Base-by-base conservation (phyloP, 2,797 vertebrate species). In the Gila robusta region DNA sequence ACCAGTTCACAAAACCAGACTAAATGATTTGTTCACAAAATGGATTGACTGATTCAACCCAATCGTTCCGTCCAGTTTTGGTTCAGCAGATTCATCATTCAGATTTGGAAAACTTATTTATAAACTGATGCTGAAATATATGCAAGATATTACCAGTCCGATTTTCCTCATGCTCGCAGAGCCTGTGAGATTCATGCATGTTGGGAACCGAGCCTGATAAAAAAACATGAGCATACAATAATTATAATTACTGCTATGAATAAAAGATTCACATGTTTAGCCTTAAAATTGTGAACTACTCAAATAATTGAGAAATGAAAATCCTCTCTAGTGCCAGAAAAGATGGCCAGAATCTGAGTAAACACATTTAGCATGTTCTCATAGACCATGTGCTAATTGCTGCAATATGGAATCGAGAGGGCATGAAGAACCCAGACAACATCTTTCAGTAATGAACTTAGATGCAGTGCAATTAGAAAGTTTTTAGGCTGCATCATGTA, bases 141-240 rank as follows among this genome's bases (percentile, higher is more conserved):
- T 91, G 78, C 76, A 86, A 85, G 90, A 87, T 87, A 90, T 94
- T 90, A 90, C 90, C 47, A 91, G 91, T 89, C 82, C 49, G 82
- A 87, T 94, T 91, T 87, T 88, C 87, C 87, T 62, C 82, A 86
- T 80, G 71, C 84, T 86, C 77, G 80, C 39, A 76, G 0, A 87
- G 90, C 67, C 66, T 89, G 87, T 89, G 83, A 91, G 91, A 89
- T 69, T 84, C 88, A 83, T 5, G 41, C 87, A 87, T 91, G 87
- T 89, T 82, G 78, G 89, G 83, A 83, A 84, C 90, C 86, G 3
- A 12, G n/a, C n/a, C 59, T 64, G 54, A 78, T 91, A 89, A 86
- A 92, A 44, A 41, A 47, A 92, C 90, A 85, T 85, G 88, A 74
- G 87, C 87, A 90, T 92, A 87, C 89, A 90, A 91, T 94, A 93